Base-by-base conservation (phyloP, 2,113 vertebrate species). In the Gallinago media region DNA sequence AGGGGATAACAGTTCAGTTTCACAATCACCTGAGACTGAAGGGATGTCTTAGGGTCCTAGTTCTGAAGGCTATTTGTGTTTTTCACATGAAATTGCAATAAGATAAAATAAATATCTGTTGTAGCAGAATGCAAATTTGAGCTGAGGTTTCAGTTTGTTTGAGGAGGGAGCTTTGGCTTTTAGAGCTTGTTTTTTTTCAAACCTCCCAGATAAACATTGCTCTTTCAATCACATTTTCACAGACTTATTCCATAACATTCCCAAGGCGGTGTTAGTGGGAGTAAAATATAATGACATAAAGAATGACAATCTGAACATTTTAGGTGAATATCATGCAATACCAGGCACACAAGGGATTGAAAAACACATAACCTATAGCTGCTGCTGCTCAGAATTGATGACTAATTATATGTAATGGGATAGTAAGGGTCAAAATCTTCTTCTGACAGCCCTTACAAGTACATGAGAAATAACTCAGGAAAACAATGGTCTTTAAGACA, bases 341-440 rank as follows among this genome's bases (percentile, higher is more conserved):
- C 32, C 17, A 85, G 65, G 12, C 23, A 65, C 61, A 9, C 16
- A 65, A 72, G 15, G 13, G 66, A 21, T 68, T 89, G 73, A 58
- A 91, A 95, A 88, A 3, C 21, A 67, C 44, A n/a, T 29, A 87
- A 75, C n/a, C n/a, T 89, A 23, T 20, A 75, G 56, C 52, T 83
- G 42, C 40, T 79, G 47, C 40, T 73, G 5, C 38, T 93, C 1
- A 0, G 40, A 71, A 71, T 49, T 86, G 38, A 87, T 84, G 38
- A 87, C 65, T 92, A 89, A 92, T 92, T 92, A 71, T 84, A 9
- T 89, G 88, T 87, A 94, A 92, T 88, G 50, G 47, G 9, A 81
- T 55, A 72, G 13, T 42, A 66, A 63, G 27, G 79, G 56, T 91
- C 80, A 86, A 77, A 91, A 80, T 71, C 26, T 42, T 72, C 18